Evolutionary conservation across 2,113 vertebrate species (phyloP).

Genomic region (Stomatorhinus ivindoensis): DNA sequence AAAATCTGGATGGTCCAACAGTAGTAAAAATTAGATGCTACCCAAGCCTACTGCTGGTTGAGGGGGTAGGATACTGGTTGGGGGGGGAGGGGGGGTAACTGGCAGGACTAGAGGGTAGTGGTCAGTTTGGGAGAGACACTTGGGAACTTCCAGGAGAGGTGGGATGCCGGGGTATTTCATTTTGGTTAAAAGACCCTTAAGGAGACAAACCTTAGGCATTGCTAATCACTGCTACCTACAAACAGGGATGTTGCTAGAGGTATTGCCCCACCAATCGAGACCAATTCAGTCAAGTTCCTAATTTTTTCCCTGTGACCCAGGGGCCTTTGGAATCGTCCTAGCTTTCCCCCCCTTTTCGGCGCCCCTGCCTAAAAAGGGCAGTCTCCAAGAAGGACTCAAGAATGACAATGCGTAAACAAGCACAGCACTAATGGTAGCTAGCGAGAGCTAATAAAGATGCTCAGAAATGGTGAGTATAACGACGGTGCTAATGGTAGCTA

Average conservation of each 20-base stretch:
- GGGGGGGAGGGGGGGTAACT: background rate
- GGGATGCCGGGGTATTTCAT: background rate
- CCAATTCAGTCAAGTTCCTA: no score
- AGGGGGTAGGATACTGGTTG: background rate
- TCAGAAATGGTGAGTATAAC: slow-evolving; percentile 84
- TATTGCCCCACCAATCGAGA: no score
- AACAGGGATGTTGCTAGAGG: no score
- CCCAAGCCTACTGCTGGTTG: background rate
- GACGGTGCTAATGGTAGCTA: slow-evolving; percentile 35
- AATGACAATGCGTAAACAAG: background rate
- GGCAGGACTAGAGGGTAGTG: background rate
- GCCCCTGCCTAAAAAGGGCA: background rate
- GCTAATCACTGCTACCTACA: background rate
- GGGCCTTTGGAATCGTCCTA: no score
- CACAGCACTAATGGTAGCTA: background rate
- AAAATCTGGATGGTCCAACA: background rate
- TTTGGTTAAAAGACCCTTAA: background rate
- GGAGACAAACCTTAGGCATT: no score
- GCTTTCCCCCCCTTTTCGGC: no score
- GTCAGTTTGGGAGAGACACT: no score
- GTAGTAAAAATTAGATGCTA: background rate
- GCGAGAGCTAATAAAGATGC: slow-evolving; percentile 29
- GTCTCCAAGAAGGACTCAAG: background rate
- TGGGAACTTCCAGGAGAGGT: background rate
- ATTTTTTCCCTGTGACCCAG: no score